Percentiles rank a stretch among this genome's conserved stretches.
These are phyloP conservation scores for Rhinolophus sinicus DNA, from an alignment of 2,113 vertebrate genomes.

Conservation along the genomic window DNA sequence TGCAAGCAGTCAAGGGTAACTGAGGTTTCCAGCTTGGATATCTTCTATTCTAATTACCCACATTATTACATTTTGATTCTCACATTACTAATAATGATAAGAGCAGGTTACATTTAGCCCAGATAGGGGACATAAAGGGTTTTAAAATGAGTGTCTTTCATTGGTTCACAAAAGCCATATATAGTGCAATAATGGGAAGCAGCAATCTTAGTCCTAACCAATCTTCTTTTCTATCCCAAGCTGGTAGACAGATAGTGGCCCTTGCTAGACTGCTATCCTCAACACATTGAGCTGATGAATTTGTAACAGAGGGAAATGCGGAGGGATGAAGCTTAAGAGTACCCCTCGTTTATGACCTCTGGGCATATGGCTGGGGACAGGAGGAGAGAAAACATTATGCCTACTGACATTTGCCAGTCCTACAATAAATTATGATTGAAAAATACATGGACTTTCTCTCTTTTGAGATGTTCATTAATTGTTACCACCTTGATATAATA, in stretches of 20 bases:
- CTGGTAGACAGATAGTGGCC: neutral
- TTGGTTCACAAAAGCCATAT: neutral
- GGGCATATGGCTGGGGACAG: neutral
- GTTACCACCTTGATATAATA: neutral
- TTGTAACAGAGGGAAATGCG: neutral
- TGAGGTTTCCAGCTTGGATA: neutral
- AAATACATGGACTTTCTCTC: conserved; percentile 8
- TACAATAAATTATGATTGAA: conserved; percentile 14
- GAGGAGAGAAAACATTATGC: neutral
- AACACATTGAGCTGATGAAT: neutral
- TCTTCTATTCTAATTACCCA: neutral
- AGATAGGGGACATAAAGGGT: neutral
- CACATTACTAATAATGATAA: neutral
- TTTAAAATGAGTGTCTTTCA: neutral
- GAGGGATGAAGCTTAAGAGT: neutral
- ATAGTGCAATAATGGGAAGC: neutral
- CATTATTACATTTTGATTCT: neutral
- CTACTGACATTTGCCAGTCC: neutral
- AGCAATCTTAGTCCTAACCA: neutral
- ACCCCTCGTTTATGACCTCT: neutral
- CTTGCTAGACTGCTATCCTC: neutral
- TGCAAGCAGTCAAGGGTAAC: neutral
- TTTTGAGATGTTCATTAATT: neutral
- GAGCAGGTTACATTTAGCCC: neutral
- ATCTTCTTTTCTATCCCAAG: neutral